Evolutionary conservation across 2,797 vertebrate species (phyloP).

Genomic region (Centropyge bicolor): DNA sequence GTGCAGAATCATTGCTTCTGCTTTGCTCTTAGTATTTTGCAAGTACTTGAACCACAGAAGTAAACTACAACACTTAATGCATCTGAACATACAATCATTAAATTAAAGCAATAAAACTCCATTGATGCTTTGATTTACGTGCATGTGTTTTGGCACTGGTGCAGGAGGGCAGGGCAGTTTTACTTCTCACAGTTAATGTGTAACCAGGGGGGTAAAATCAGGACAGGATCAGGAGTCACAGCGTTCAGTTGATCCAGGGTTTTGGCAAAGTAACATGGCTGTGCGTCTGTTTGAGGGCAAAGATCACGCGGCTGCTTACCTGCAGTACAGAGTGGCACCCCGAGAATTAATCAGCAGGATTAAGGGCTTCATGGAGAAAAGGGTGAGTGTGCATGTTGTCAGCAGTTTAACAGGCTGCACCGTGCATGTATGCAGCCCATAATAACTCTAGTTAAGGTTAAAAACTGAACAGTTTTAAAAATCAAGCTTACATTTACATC

Average conservation of each 20-base stretch:
- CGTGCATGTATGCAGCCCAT: too few relatives aligned
- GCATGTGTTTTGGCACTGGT: not conserved
- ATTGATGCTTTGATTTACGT: not conserved
- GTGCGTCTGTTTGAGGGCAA: slow-evolving; percentile 66
- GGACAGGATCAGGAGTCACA: not conserved
- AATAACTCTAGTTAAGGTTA: too few relatives aligned
- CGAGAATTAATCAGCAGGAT: slow-evolving; percentile 58
- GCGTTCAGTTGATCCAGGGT: not conserved
- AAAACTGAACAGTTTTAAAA: too few relatives aligned
- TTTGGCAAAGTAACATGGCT: slow-evolving; percentile 51
- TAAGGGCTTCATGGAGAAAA: slow-evolving; percentile 55
- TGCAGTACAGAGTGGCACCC: slow-evolving; percentile 64
- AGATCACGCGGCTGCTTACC: slow-evolving; percentile 66
- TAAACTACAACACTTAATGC: not conserved
- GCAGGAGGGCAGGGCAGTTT: not conserved
- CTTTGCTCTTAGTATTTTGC: not conserved
- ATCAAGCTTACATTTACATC: too few relatives aligned
- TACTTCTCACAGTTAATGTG: slow-evolving; percentile 15
- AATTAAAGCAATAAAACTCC: not conserved
- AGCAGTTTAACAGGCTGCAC: not conserved
- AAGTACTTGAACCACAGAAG: too few relatives aligned
- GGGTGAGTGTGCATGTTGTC: slow-evolving; percentile 37
- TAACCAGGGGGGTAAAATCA: not conserved
- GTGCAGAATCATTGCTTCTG: not conserved
- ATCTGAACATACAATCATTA: not conserved